Evolutionary conservation across 2,113 vertebrate genomes (phyloP), one percentile per base, ranked within the genome.

Genomic region (Potamarius usumacintae): DNA sequence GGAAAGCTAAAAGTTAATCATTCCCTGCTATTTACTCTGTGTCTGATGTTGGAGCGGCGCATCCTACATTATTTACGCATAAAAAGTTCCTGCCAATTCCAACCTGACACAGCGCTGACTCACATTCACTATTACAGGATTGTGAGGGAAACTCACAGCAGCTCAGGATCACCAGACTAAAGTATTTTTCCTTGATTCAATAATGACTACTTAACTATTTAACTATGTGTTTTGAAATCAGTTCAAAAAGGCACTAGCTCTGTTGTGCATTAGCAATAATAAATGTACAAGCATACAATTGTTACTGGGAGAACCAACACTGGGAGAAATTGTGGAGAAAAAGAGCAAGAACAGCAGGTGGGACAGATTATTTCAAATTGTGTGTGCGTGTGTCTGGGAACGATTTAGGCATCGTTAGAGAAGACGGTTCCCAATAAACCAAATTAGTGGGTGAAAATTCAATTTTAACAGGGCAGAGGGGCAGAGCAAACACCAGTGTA

Each of bases 361-460:
- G 85, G 53, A 69, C 9, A 80, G 74, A 67, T 85, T 85, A 85
- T 78, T 77, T 34, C 34, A 77, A 77, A 53, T 53, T 27, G 86
- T 62, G 20, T 55, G 50, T 80, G 62, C 42, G 60, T 30, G 34
- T 50, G 42, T 34, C 65, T 87, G 80, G 67, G 14, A 83, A 53
- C n/a, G 0, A 83, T 84, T 84, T 78, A 86, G 30, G 27, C 77
- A 58, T 55, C 78, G 82, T 86, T 82, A 58, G 20, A 87, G 81
- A 74, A 84, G 34, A 87, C 50, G 50, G 72, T 5, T 83, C 58
- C 17, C 18, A 77, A 57, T 77, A 83, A 84, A 77, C 42, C 34
- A 78, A 83, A 87, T 87, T 83, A 78, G 34, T 84, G 81, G 86
- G 57, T 83, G 69, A 83, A 83, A 87, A 83, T 63, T 87, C 55